These are phyloP conservation scores for Octopus bimaculoides DNA, from an alignment of 1,140 invertebrate genomes.

Conservation along the genomic window DNA sequence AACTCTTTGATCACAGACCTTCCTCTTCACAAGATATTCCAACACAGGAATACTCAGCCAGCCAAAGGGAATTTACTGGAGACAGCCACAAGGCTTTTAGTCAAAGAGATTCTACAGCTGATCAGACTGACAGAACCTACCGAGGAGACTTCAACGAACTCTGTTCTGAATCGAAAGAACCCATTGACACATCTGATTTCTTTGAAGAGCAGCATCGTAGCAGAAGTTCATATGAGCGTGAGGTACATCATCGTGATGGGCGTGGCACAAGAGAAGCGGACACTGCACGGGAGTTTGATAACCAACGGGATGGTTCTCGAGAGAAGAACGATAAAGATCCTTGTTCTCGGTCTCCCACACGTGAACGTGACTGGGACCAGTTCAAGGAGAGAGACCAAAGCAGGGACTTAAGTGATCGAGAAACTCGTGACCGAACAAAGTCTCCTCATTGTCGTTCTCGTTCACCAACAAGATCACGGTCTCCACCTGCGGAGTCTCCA, in stretches of 20 bases:
- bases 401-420: slow-evolving; percentile 23
- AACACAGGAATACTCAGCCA: slow-evolving; percentile 1
- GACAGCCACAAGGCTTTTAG: slow-evolving; percentile 10
- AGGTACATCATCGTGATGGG: slow-evolving; percentile 3
- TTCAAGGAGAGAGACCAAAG: slow-evolving; percentile 29
- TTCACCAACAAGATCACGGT: neutral
- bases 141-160: slow-evolving; percentile 24
- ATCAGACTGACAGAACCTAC: slow-evolving; percentile 13
- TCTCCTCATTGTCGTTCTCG: neutral
- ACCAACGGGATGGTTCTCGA: slow-evolving; percentile 22
- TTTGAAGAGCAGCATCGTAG: slow-evolving; percentile 24
- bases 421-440: neutral
- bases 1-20: slow-evolving; percentile 3
- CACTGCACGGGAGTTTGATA: slow-evolving; percentile 21
- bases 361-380: slow-evolving; percentile 18
- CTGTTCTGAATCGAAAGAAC: slow-evolving; percentile 29
- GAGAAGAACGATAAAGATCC: slow-evolving; percentile 30
- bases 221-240: slow-evolving; percentile 17
- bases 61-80: neutral
- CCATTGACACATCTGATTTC: slow-evolving; percentile 28
- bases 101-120: slow-evolving; percentile 16
- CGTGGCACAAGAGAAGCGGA: neutral
- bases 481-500: neutral
- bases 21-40: neutral
- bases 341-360: slow-evolving; percentile 22